Evolutionary conservation across 2,113 vertebrate species (phyloP).

Genomic region (Carettochelys insculpta): DNA sequence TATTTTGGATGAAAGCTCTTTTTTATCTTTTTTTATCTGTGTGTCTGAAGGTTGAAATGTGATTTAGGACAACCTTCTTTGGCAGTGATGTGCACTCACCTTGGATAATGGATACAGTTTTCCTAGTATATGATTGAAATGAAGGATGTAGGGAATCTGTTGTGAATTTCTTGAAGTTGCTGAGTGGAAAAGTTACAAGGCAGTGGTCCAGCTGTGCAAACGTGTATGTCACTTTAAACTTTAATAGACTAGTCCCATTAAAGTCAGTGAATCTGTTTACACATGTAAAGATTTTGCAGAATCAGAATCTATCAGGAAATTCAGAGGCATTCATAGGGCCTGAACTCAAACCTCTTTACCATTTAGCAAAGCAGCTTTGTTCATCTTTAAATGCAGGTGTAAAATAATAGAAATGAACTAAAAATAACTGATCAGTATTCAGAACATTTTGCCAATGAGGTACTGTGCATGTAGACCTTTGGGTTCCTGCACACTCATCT

Average conservation of each 20-base stretch:
- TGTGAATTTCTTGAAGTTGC: rapidly evolving
- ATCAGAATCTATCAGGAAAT: neutral
- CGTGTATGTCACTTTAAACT: neutral
- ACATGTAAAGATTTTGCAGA: neutral
- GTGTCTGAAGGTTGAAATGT: neutral
- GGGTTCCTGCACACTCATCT: neutral
- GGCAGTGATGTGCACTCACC: rapidly evolving
- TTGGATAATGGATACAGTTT: neutral
- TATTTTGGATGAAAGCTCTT: neutral
- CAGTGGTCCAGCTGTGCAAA: neutral
- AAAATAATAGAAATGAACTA: neutral
- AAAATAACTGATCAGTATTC: rapidly evolving
- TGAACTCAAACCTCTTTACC: neutral
- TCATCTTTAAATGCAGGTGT: neutral
- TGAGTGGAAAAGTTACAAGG: rapidly evolving
- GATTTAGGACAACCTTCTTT: neutral
- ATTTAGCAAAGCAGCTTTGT: neutral
- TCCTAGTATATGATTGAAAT: neutral
- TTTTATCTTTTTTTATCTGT: too few relatives aligned
- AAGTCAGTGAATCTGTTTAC: neutral
- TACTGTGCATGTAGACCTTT: neutral
- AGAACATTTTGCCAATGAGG: rapidly evolving
- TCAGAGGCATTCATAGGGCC: neutral
- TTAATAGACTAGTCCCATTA: neutral
- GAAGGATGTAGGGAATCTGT: rapidly evolving